Evolutionary conservation across 2,113 vertebrate genomes (phyloP).

Genomic region (Brachypodius melanocephalos): DNA sequence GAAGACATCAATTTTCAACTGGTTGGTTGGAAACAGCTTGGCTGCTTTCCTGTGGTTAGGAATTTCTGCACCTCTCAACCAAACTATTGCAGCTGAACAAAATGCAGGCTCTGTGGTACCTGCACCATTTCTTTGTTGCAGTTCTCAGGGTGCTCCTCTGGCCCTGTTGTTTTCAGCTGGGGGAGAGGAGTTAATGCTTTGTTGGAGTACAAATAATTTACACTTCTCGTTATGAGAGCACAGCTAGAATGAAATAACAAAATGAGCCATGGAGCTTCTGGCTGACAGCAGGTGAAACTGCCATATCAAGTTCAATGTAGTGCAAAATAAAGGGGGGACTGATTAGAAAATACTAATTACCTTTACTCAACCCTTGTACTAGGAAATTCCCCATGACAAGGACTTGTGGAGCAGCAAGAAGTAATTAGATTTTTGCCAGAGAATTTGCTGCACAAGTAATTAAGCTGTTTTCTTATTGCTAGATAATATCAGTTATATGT

Average conservation of each 20-base stretch:
- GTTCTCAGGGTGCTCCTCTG: neutral
- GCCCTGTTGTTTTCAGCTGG: neutral
- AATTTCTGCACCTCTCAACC: neutral
- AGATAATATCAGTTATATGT: neutral
- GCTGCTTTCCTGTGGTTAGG: neutral
- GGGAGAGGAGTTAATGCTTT: neutral
- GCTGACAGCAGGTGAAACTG: neutral
- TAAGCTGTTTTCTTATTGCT: neutral
- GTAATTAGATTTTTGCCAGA: conserved; percentile 25
- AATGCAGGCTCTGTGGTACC: neutral
- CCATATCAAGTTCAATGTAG: neutral
- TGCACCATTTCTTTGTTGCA: neutral
- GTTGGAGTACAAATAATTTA: neutral
- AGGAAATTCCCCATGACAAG: neutral
- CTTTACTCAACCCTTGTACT: neutral
- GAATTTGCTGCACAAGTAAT: neutral
- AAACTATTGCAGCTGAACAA: neutral
- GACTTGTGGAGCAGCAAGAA: neutral
- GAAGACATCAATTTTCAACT: neutral
- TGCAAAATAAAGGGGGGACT: neutral
- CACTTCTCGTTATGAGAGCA: neutral
- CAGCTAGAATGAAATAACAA: neutral
- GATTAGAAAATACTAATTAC: conserved; percentile 34
- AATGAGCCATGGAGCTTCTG: neutral
- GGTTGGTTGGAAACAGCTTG: neutral